phyloP scores from a whole-genome alignment of 2,888 invertebrate species.

The Apotomis betuletana region DNA sequence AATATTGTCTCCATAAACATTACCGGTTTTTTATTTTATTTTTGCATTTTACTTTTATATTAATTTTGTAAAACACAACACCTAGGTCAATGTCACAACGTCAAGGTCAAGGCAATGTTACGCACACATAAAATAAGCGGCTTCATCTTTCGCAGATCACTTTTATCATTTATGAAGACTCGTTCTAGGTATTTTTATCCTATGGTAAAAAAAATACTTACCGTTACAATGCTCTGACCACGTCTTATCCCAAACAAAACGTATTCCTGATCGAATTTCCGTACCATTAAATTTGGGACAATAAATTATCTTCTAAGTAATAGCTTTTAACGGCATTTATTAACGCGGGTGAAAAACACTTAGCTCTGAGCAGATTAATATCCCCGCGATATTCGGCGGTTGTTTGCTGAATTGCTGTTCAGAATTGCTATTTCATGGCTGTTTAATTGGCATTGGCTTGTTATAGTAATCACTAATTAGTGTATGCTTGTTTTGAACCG shows the following conservation, averaged over 20 bases:
- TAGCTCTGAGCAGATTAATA: conserved; percentile 31
- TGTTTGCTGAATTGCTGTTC: conserved; percentile 13
- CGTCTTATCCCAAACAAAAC: conserved; percentile 40
- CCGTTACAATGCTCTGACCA: conserved; percentile 15
- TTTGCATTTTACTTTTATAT: too few species aligned
- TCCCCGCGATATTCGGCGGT: conserved; percentile 14
- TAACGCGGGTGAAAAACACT: conserved; percentile 33
- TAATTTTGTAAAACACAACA: too few species aligned
- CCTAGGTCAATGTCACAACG: too few species aligned
- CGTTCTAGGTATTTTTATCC: too few species aligned
- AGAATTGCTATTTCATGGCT: conserved; percentile 22
- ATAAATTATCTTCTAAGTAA: conserved; percentile 43
- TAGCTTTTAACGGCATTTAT: conserved; percentile 43
- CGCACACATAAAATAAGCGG: too few species aligned
- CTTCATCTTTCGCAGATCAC: too few species aligned
- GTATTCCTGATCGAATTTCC: conserved; percentile 47
- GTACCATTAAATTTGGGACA: conserved; percentile 45
- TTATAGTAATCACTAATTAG: background rate
- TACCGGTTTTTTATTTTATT: too few species aligned
- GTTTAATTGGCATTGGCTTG: background rate
- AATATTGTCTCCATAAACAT: too few species aligned
- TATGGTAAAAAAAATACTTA: too few species aligned
- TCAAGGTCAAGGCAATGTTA: too few species aligned
- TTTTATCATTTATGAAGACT: too few species aligned
- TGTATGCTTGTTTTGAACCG: too few species aligned